Evolutionary conservation across 92 coral and sea anemone genomes (phyloP).

Genomic region (Metridium senile): DNA sequence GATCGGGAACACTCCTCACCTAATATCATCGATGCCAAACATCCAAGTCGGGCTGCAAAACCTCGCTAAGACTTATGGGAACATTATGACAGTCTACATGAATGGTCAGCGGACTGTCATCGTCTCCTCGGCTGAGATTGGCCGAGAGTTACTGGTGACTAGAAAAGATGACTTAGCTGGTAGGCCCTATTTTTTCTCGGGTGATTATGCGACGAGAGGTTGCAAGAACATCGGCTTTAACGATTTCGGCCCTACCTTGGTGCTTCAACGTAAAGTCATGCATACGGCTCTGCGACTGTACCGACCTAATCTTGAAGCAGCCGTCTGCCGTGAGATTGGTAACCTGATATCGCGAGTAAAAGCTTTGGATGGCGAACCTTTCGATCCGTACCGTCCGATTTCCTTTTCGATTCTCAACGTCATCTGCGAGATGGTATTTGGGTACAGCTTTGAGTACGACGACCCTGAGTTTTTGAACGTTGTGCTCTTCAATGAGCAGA

Average conservation of each 20-base stretch:
- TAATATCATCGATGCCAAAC: constrained; percentile 36
- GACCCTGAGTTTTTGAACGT: constrained; percentile 73
- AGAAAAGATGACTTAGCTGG: constrained; percentile 58
- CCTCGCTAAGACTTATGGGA: constrained; percentile 55
- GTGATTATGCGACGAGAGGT: constrained; percentile 35
- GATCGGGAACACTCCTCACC: constrained; percentile 49
- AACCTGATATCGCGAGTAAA: constrained; percentile 24
- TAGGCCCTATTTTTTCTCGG: constrained; percentile 42
- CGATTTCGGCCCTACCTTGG: constrained; percentile 58
- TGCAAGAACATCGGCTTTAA: constrained; percentile 55
- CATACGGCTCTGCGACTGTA: constrained; percentile 67
- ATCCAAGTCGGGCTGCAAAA: not conserved
- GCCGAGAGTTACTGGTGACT: constrained; percentile 30
- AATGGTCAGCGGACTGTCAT: constrained; percentile 44
- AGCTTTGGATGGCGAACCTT: constrained; percentile 45
- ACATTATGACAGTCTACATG: constrained; percentile 38
- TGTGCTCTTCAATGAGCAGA: constrained; percentile 57
- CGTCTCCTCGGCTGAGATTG: constrained; percentile 27
- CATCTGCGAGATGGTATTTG: constrained; percentile 69
- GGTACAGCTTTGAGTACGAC: constrained; percentile 56
- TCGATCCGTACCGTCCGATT: constrained; percentile 62
- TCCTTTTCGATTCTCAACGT: constrained; percentile 55
- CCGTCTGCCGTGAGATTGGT: constrained; percentile 45
- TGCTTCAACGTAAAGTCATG: constrained; percentile 57
- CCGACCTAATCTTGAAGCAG: constrained; percentile 46